Percentiles rank a stretch among this genome's conserved stretches.
phyloP scores from a whole-genome alignment of 2,888 invertebrate species.

The Drosophila ochracea region DNA sequence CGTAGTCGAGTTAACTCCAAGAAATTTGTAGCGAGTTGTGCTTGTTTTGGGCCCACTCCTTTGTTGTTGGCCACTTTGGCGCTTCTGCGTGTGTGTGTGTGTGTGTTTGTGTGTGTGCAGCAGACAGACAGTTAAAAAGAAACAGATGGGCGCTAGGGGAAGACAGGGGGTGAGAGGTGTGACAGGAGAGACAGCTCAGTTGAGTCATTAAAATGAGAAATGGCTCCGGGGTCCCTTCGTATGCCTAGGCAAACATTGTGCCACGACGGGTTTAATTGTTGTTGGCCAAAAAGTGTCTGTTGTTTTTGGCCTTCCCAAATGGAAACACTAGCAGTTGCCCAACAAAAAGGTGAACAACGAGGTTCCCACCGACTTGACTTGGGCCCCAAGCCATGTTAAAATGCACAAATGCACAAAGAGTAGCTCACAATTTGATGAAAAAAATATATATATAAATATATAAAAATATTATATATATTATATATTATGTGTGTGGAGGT shows the following conservation, averaged over 20 bases:
- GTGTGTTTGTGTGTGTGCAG: constrained; percentile 26
- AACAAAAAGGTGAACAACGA: constrained; percentile 33
- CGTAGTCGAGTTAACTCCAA: constrained; percentile 13
- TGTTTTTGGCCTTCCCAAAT: constrained; percentile 26
- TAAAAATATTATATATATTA: neutral
- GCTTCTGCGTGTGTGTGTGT: constrained; percentile 2
- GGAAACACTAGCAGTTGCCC: constrained; percentile 18
- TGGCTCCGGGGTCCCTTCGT: constrained; percentile 61
- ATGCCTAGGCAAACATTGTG: constrained; percentile 66
- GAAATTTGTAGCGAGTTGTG: constrained; percentile 17
- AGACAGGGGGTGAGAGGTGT: neutral
- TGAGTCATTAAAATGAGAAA: constrained; percentile 79
- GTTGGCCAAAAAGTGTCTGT: constrained; percentile 61
- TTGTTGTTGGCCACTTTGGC: constrained; percentile 54
- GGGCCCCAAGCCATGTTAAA: constrained; percentile 19
- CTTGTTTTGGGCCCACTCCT: constrained; percentile 24
- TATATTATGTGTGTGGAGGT: neutral
- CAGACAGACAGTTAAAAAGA: constrained; percentile 36
- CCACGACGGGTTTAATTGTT: constrained; percentile 71
- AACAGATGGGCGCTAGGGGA: constrained; percentile 33
- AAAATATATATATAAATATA: neutral
- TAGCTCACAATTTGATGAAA: constrained; percentile 18
- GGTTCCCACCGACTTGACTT: constrained; percentile 61
- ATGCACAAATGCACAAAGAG: constrained; percentile 44
- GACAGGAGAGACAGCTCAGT: constrained; percentile 56